A percentile compares a stretch with the other conserved stretches of the same genome.
These are phyloP conservation scores for Neuroterus valhalla DNA, from an alignment of 1,140 invertebrate genomes.

Conservation along the genomic window DNA sequence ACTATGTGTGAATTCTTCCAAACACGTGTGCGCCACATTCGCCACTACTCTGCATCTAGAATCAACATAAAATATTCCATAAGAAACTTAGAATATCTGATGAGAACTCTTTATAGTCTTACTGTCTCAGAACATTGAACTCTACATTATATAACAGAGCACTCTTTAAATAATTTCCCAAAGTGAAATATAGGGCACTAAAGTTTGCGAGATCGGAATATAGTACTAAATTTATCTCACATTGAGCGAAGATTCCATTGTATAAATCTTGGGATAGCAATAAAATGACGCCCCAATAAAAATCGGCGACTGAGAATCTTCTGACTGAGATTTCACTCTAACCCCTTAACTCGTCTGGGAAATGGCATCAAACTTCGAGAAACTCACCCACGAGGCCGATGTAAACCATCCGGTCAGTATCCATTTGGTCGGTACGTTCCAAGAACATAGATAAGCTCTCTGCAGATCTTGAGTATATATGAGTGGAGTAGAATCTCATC, in stretches of 20 bases:
- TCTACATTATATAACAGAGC: no score
- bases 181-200: neutral
- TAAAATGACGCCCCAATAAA: neutral
- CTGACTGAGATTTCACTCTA: neutral
- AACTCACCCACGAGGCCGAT: neutral
- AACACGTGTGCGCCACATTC: no score
- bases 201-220: neutral
- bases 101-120: no score
- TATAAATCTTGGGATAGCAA: neutral
- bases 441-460: conserved; percentile 17
- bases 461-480: conserved; percentile 1
- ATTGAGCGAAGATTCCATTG: neutral
- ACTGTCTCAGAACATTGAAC: no score
- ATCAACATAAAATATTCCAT: no score
- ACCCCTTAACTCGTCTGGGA: no score
- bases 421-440: neutral
- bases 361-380: neutral
- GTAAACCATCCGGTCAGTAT: neutral
- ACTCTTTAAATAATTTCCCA: no score
- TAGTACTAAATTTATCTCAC: neutral
- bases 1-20: no score
- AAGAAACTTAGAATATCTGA: no score
- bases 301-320: neutral
- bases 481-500: conserved; percentile 44
- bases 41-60: no score